Percentiles rank a stretch among this genome's conserved stretches.
phyloP scores from a whole-genome alignment of 2,113 vertebrate species.

The Hypanus sabinus region DNA sequence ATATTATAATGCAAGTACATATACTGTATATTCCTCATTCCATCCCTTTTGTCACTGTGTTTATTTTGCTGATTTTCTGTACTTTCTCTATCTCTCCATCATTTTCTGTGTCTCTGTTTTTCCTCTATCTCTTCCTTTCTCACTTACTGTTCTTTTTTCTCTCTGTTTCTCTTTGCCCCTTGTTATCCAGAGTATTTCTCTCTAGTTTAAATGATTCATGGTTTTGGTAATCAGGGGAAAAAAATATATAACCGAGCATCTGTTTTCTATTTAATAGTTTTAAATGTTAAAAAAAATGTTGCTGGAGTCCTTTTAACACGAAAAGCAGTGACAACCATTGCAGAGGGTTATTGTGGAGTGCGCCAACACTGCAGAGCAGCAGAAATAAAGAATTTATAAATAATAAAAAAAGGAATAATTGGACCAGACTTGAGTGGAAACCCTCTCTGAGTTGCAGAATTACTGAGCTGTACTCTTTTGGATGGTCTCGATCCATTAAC shows the following conservation, averaged over 20 bases:
- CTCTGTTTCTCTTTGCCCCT: neutral
- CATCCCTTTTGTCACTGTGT: neutral
- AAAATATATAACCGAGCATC: conserved; percentile 22
- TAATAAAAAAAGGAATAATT: neutral
- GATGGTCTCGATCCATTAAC: neutral
- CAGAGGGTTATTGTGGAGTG: neutral
- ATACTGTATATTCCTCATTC: too few relatives aligned
- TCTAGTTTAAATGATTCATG: neutral
- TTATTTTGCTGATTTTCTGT: neutral
- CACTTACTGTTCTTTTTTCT: neutral
- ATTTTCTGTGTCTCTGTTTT: neutral
- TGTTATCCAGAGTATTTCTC: neutral
- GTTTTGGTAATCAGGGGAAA: conserved; percentile 17
- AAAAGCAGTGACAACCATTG: neutral
- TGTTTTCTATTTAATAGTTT: conserved; percentile 29
- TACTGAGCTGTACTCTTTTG: neutral
- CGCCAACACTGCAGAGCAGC: neutral
- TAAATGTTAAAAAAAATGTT: neutral
- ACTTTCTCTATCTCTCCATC: neutral
- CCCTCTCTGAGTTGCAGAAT: neutral
- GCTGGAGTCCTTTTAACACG: conserved; percentile 29
- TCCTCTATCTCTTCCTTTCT: neutral
- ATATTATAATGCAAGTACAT: too few relatives aligned
- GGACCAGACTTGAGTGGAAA: neutral
- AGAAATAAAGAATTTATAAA: neutral